Percentiles rank a stretch among this genome's conserved stretches.
phyloP scores from a whole-genome alignment of 1,140 invertebrate genomes.

The Ditylenchus dipsaci region DNA sequence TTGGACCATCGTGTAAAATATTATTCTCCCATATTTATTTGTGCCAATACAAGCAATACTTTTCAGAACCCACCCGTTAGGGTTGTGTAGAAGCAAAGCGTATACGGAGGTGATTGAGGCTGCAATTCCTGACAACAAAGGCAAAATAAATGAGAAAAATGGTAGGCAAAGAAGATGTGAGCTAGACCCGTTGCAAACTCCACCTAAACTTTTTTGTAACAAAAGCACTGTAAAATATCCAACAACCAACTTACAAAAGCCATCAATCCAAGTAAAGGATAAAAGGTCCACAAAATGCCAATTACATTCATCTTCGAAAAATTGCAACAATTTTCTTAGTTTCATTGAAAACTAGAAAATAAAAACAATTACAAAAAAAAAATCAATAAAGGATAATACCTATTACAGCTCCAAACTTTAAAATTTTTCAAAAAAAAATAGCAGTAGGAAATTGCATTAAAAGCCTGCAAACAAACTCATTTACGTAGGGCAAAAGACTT shows the following conservation, averaged over 20 bases:
- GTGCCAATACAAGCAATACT: no score
- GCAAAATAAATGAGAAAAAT: conserved; percentile 33
- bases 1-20: no score
- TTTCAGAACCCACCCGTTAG: conserved; percentile 35
- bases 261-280: conserved; percentile 36
- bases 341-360: no score
- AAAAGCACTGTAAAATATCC: not conserved
- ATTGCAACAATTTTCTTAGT: not conserved
- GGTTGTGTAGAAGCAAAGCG: conserved; percentile 34
- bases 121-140: conserved; percentile 37
- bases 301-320: conserved; percentile 31
- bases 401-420: no score
- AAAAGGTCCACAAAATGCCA: conserved; percentile 38
- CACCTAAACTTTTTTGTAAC: conserved; percentile 33
- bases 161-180: conserved; percentile 45
- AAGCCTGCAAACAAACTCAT: no score
- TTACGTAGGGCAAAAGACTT: no score
- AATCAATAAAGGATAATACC: no score
- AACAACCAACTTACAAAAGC: conserved; percentile 30
- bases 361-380: no score
- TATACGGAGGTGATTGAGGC: conserved; percentile 46
- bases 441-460: no score
- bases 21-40: no score
- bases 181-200: conserved; percentile 35
- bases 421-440: no score